A percentile compares a stretch with the other conserved stretches of the same genome.
Conservation (phyloP, 1,140 invertebrate species). For the Camponotus pennsylvanicus region DNA sequence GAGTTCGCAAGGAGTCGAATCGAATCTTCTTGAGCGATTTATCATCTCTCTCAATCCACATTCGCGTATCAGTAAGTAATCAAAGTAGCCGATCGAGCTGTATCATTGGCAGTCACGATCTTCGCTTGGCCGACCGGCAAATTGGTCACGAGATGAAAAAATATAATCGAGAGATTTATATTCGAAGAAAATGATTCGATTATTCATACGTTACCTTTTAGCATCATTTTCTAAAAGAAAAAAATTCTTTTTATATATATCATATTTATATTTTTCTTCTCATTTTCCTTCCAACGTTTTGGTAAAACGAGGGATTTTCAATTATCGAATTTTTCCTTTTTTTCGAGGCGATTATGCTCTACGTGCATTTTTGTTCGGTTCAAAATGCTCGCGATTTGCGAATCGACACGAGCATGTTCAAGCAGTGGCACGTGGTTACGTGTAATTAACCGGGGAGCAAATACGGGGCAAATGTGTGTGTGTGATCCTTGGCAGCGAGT, state of each 20-base stretch:
- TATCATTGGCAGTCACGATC: constrained; percentile 37
- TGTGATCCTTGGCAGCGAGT: constrained; percentile 79
- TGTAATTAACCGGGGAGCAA: constrained; percentile 77
- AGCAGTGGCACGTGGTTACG: constrained; percentile 61
- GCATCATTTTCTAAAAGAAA: not conserved
- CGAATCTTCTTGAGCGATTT: constrained; percentile 23
- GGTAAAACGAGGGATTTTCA: too few relatives aligned
- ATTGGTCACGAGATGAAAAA: not conserved
- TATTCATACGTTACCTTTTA: not conserved
- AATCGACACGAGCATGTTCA: constrained; percentile 2
- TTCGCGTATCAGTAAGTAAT: constrained; percentile 20
- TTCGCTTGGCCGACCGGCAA: not conserved
- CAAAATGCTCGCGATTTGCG: not conserved
- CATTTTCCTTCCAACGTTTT: too few relatives aligned
- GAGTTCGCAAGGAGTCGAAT: constrained; percentile 6
- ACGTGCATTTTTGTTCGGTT: too few relatives aligned
- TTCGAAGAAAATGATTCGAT: not conserved
- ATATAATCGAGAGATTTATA: not conserved
- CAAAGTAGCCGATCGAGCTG: constrained; percentile 44
- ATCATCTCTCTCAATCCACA: constrained; percentile 23
- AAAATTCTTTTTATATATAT: too few relatives aligned
- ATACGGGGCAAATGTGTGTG: constrained; percentile 70
- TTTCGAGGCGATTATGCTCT: too few relatives aligned
- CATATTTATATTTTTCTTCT: too few relatives aligned
- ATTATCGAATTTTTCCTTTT: too few relatives aligned